Evolutionary conservation across 2,888 invertebrate species (phyloP).

Genomic region (Buathra laborator): DNA sequence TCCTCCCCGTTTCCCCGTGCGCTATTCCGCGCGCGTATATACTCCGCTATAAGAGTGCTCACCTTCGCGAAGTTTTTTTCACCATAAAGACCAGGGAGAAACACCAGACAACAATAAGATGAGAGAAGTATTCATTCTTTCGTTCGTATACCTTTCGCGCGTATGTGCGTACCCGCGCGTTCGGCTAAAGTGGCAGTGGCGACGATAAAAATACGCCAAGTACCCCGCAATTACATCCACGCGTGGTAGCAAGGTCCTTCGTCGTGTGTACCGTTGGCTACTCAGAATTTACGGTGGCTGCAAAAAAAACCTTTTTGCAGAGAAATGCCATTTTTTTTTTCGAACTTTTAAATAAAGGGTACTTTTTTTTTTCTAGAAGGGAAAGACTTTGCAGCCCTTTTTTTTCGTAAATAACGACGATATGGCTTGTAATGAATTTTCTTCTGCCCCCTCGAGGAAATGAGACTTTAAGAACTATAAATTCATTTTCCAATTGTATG

Average conservation of each 20-base stretch:
- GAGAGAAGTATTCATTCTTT: constrained; percentile 74
- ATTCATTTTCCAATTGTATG: not conserved
- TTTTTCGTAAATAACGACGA: too few species aligned
- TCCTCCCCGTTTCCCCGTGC: constrained; percentile 52
- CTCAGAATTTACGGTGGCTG: constrained; percentile 68
- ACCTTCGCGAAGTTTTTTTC: constrained; percentile 69
- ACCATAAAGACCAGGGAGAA: constrained; percentile 79
- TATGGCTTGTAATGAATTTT: too few species aligned
- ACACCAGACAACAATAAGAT: constrained; percentile 83
- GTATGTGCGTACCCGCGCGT: constrained; percentile 58
- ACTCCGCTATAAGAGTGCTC: constrained; percentile 44
- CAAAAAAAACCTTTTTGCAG: constrained; percentile 44
- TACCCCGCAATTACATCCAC: constrained; percentile 82
- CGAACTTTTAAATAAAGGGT: not conserved
- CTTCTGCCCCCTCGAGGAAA: too few species aligned
- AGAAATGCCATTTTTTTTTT: not conserved
- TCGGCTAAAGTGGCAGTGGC: constrained; percentile 80
- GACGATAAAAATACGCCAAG: constrained; percentile 80
- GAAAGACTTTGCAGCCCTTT: too few species aligned
- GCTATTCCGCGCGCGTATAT: constrained; percentile 62
- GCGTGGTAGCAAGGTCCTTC: constrained; percentile 64
- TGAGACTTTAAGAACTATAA: too few species aligned
- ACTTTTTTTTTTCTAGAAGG: not conserved
- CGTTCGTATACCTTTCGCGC: constrained; percentile 39
- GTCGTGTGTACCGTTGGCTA: constrained; percentile 68